Evolutionary conservation across 1,140 invertebrate genomes (phyloP), one percentile per base, ranked within the genome.

Genomic region (Sycobia sp.): DNA sequence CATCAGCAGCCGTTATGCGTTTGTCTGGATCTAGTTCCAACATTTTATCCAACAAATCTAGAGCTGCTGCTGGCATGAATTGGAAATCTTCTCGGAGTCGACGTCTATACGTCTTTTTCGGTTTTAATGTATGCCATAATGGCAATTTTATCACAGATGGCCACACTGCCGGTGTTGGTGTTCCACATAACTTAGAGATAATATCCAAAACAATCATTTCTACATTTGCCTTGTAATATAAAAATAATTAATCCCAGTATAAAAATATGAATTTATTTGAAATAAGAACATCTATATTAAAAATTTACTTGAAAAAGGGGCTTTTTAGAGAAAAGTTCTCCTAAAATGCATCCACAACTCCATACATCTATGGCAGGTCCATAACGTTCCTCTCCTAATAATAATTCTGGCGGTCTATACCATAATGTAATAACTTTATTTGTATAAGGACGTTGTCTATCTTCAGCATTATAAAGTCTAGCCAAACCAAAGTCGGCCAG

Each of bases 321-420:
- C 73, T 95, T 93, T 74, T 96, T 98, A 3, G 89, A 87, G 79
- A 99, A 99, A 32, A 99, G 83, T 84, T 99, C 98, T 2, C 96
- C 98, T 27, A 99, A 84, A 72, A 99, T 99, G 77, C 98, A 99
- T 23, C 97, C 98, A 81, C 96, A 97, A 73, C 96, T 98, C 98
- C 98, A 99, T 14, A 99, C 93, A 83, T 99, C 98, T 69, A 99
- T 97, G 0, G 96, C 91, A 9, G 97, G 95, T 0, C 96, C 97
- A 81, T 99, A 99, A 55, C 96, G 86, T 82, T 99, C 97, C 81
- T 99, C 97, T 4, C 98, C 98, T 0, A 99, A 83, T 38, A 99
- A 82, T 50, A 99, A 82, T 80, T 99, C 98, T 1, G 98, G 98
- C 11, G 98, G 97, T 43, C 94, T 86, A 83, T 99, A 99, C 97